phyloP scores from a whole-genome alignment of 2,888 invertebrate species.

The Pediacus dermestoides region DNA sequence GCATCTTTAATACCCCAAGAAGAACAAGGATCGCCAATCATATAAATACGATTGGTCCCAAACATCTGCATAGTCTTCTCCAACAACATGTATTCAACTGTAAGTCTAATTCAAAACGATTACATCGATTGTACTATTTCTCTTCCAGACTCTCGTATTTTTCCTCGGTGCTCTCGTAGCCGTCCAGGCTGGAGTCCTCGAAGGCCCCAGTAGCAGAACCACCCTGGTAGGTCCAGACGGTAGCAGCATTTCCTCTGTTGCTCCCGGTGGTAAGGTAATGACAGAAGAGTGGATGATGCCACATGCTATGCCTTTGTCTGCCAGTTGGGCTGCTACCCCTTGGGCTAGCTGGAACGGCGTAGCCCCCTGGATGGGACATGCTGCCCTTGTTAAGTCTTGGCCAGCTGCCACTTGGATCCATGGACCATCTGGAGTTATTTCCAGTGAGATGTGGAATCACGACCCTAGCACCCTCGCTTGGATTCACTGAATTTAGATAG shows the following conservation, averaged over 20 bases:
- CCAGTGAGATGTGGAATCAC: no score
- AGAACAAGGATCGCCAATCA: no score
- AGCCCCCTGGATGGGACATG: no score
- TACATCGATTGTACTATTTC: neutral
- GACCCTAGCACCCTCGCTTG: no score
- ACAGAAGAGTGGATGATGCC: constrained; percentile 27
- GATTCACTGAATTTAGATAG: no score
- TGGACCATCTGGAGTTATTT: no score
- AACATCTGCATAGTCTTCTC: no score
- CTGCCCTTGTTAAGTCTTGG: constrained; percentile 1
- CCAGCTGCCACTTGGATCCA: no score
- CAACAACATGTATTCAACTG: constrained; percentile 19
- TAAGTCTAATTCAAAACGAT: constrained; percentile 14
- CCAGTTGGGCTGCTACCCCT: constrained; percentile 32
- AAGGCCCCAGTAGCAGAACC: constrained; percentile 37
- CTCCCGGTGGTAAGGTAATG: constrained; percentile 36
- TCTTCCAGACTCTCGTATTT: constrained; percentile 10
- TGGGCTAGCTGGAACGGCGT: constrained; percentile 13
- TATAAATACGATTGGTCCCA: no score
- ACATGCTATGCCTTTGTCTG: constrained; percentile 19
- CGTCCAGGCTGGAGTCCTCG: constrained; percentile 26
- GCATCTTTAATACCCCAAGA: no score
- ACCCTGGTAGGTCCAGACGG: constrained; percentile 36
- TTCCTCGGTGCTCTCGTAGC: constrained; percentile 16
- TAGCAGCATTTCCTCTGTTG: constrained; percentile 34